phyloP scores from a whole-genome alignment of 2,888 invertebrate genomes.

The Eupithecia subfuscata region DNA sequence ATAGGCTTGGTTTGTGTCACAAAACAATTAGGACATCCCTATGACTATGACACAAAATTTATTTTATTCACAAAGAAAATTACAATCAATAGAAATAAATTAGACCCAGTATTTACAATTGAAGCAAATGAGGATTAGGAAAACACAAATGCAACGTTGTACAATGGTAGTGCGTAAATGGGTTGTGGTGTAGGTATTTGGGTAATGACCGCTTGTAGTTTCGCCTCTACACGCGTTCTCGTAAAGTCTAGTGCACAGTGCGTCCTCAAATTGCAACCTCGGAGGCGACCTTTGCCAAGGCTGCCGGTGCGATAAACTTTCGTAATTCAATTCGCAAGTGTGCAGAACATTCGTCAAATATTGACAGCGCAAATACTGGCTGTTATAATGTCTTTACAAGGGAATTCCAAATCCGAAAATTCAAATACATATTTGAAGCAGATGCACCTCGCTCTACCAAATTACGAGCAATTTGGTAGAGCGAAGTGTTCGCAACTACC shows the following conservation, averaged over 20 bases:
- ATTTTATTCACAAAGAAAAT: no score
- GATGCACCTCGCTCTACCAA: not conserved
- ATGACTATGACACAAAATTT: no score
- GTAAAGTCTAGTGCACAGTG: slow-evolving; percentile 33
- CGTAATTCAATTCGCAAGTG: slow-evolving; percentile 56
- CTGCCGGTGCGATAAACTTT: slow-evolving; percentile 60
- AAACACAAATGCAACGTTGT: not conserved
- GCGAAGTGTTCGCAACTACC: not conserved
- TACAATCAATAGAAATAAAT: no score
- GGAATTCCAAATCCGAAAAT: not conserved
- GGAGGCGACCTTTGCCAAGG: slow-evolving; percentile 57
- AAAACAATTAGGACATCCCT: no score
- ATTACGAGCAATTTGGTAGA: not conserved
- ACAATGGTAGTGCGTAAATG: not conserved
- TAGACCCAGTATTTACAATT: no score
- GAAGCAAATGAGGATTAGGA: not conserved
- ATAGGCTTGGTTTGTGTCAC: not conserved
- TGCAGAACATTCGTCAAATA: slow-evolving; percentile 42
- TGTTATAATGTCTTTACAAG: not conserved
- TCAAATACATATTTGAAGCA: not conserved
- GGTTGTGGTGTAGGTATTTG: not conserved
- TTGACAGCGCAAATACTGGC: slow-evolving; percentile 39
- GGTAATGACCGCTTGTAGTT: slow-evolving; percentile 7
- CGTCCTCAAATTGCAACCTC: slow-evolving; percentile 51
- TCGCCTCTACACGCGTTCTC: slow-evolving; percentile 15